Base-by-base conservation (phyloP, 2,113 vertebrate species). In the Salvelinus namaycush region DNA sequence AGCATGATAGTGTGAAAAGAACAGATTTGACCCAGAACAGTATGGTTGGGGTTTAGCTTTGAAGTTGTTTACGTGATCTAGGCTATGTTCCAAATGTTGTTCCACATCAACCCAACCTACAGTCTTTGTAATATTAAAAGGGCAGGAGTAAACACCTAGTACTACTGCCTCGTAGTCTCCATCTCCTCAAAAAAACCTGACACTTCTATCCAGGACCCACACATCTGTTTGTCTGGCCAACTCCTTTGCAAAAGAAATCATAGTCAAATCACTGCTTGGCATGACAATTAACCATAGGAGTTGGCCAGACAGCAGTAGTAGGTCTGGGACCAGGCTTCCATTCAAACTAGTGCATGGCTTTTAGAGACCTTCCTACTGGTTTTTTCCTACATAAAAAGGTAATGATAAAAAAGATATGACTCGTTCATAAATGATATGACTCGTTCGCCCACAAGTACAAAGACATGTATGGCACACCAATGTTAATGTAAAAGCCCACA, bases 401-500 rank as follows among this genome's bases (percentile, higher is more conserved):
- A 18, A 5, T 68, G 20, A 68, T 44, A 12, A 29, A 6, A 5
- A 26, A 20, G 9, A 60, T 34, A 54, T 84, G 81, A 70, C 51
- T 79, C n/a, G 71, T 48, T 66, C 66, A 31, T 39, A 68, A 51
- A 14, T 14, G 14, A 11, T 13, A 51, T 13, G 49, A 51, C 9
- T 51, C 49, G 49, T 51, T 51, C 14, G 49, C 14, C 29, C 76
- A 73, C 73, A 80, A 65, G 75, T 76, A 34, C 14, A 20, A 12
- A 70, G 77, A 85, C 74, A 59, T 59, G 67, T 77, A 84, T 75
- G 82, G 77, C 88, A 79, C 77, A 48, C 79, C 79, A 80, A 85
- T 69, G 84, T 77, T 78, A 82, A 69, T 74, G 81, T 65, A 22
- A 79, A 79, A 22, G 74, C 68, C 77, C 57, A 76, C 72, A 83